phyloP scores from a whole-genome alignment of 2,113 vertebrate species.

The Podocnemis expansa region DNA sequence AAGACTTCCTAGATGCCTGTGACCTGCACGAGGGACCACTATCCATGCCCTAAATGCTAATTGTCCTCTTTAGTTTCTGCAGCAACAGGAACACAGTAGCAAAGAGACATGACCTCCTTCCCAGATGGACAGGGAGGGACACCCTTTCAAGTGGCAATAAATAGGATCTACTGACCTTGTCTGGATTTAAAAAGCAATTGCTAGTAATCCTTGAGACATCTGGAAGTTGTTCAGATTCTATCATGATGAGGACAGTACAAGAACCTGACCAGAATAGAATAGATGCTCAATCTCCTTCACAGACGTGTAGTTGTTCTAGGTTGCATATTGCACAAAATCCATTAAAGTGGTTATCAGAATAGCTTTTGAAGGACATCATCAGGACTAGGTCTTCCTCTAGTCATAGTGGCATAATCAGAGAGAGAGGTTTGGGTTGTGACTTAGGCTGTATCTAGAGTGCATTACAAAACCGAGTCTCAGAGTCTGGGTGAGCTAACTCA shows the following conservation, averaged over 20 bases:
- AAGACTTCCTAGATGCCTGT: too few relatives aligned
- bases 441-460: neutral
- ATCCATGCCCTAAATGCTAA: too few relatives aligned
- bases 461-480: neutral
- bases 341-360: neutral
- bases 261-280: neutral
- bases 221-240: neutral
- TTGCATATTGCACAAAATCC: neutral
- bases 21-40: too few relatives aligned
- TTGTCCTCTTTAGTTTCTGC: too few relatives aligned
- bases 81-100: too few relatives aligned
- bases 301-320: neutral
- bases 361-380: neutral
- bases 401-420: neutral
- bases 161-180: neutral
- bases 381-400: neutral
- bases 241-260: neutral
- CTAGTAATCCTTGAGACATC: neutral
- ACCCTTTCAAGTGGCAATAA: too few relatives aligned
- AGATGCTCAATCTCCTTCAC: neutral
- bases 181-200: neutral
- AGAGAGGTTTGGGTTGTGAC: neutral
- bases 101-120: too few relatives aligned
- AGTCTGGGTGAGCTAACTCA: neutral
- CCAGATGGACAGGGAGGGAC: too few relatives aligned